Conservation (phyloP, 2,888 invertebrate genomes). For the Drosophila antonietae region DNA sequence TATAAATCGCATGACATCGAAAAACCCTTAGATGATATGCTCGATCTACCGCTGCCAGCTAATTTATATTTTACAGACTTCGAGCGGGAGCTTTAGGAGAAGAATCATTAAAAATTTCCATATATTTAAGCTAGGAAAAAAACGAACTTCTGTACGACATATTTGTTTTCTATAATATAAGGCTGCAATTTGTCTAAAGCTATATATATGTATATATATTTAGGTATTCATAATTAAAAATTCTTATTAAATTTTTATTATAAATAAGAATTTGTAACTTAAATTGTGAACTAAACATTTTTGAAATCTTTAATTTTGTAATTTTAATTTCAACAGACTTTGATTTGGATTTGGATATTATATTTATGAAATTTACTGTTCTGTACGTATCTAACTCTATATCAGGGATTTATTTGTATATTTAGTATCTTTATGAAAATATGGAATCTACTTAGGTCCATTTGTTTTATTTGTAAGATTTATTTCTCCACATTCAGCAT, state of each 20-base stretch:
- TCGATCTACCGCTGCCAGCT: constrained; percentile 1
- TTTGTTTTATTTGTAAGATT: too few relatives aligned
- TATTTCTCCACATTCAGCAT: too few relatives aligned
- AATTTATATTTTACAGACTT: constrained; percentile 5
- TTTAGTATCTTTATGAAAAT: too few relatives aligned
- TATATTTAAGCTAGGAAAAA: background rate
- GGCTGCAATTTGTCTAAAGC: background rate
- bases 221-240: background rate
- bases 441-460: too few relatives aligned
- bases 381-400: too few relatives aligned
- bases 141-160: background rate
- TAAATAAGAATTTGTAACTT: background rate
- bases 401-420: too few relatives aligned
- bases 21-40: background rate
- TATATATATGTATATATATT: background rate
- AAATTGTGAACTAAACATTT: background rate
- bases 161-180: background rate
- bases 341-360: too few relatives aligned
- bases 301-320: too few relatives aligned
- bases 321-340: too few relatives aligned
- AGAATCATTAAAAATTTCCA: background rate
- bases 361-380: too few relatives aligned
- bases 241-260: background rate
- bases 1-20: background rate
- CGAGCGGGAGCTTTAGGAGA: background rate